Base-by-base conservation (phyloP, 2,888 invertebrate species). In the Diloba caeruleocephala region DNA sequence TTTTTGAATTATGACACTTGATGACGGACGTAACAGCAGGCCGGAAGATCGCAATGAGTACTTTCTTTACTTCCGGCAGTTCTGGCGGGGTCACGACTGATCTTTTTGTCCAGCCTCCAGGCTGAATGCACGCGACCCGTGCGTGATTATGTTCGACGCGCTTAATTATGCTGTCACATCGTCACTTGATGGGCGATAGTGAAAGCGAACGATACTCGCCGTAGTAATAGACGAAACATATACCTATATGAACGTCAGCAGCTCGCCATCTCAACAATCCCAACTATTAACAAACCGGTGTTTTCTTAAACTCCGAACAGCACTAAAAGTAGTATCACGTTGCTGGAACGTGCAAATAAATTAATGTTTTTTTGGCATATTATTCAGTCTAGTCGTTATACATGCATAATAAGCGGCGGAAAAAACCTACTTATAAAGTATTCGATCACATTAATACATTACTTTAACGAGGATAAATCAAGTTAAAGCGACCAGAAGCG, bases 111-210 rank as follows among this genome's bases (percentile, higher is more conserved):
- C 87, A 73, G 74, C 78, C 72, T 74, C 71, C 69, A 75, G 74
- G 69, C 69, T 64, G 76, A 76, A 69, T 79, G 78, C 85, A 86
- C 86, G 89, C 85, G 87, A 87, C 83, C 84, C 83, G 78, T 73
- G 79, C 87, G 85, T 89, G 90, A 88, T 90, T 90, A 85, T 87
- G 84, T 88, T 83, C 86, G 87, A 86, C 87, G 84, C 87, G 89
- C 88, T 90, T 92, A 93, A 93, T 93, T 93, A 92, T 89, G 88
- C 89, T 92, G 92, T 92, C 92, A 90, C 83, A 89, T 88, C 87
- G 89, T 87, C 90, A 85, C 88, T 87, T 87, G 89, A 90, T 86
- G 87, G 81, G 82, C 76, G 81, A 85, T 87, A 90, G 92, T 92
- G 92, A 93, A 93, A 93, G 92, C 85, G 81, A 84, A 79, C 81